Conservation (phyloP, 2,113 vertebrate genomes). For the Xiphophorus couchianus region DNA sequence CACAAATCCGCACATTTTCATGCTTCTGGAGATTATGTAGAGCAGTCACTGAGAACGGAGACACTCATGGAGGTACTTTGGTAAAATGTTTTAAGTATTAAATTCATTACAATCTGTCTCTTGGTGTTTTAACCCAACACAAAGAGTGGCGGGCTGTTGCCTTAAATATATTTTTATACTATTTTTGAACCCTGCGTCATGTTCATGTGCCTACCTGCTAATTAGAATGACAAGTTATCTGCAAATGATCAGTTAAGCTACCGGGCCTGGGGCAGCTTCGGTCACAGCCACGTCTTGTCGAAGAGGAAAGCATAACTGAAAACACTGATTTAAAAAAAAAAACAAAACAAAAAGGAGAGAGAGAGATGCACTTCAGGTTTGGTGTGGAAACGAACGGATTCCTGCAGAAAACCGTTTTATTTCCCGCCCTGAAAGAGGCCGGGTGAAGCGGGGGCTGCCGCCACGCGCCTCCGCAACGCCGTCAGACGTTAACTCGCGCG, state of each 20-base stretch:
- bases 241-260: not conserved
- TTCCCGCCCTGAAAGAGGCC: slow-evolving; percentile 3
- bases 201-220: slow-evolving; percentile 40
- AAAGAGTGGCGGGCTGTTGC: slow-evolving; percentile 38
- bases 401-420: not conserved
- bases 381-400: not conserved
- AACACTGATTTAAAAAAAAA: not conserved
- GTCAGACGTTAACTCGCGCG: not conserved
- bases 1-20: slow-evolving; percentile 2
- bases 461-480: not conserved
- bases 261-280: not conserved
- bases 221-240: not conserved
- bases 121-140: slow-evolving; percentile 19
- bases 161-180: slow-evolving; percentile 74
- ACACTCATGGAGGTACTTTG: not conserved
- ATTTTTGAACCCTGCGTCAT: slow-evolving; percentile 43
- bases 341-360: too few relatives aligned
- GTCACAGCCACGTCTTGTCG: not conserved
- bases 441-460: slow-evolving; percentile 31
- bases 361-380: not conserved
- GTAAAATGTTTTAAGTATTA: not conserved
- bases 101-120: not conserved
- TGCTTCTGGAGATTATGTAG: not conserved
- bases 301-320: not conserved
- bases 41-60: too few relatives aligned